Evolutionary conservation across 2,113 vertebrate species (phyloP).

Genomic region (Chroicocephalus ridibundus): DNA sequence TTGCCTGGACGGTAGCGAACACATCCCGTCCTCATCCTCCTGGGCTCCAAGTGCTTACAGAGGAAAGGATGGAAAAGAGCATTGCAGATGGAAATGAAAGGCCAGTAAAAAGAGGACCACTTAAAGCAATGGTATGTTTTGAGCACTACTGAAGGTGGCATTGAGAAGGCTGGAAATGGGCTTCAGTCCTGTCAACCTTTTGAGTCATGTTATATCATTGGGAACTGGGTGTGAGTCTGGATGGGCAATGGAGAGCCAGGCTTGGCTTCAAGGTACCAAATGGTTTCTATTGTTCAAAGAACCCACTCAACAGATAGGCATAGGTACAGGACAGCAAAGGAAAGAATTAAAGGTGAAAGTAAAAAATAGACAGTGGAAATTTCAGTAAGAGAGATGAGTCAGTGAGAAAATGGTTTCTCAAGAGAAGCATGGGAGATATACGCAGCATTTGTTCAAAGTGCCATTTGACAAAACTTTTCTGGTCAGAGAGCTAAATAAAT

Average conservation of each 20-base stretch:
- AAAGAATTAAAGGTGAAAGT: background rate
- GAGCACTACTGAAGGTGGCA: background rate
- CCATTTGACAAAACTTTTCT: background rate
- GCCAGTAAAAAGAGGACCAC: background rate
- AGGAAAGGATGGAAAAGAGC: background rate
- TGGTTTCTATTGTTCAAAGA: background rate
- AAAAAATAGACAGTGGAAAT: background rate
- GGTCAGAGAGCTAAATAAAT: background rate
- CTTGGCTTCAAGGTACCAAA: background rate
- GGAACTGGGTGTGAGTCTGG: background rate
- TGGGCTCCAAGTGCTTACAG: background rate
- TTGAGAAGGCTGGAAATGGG: background rate
- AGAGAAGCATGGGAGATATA: background rate
- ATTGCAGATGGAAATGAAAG: background rate
- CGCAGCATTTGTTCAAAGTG: background rate
- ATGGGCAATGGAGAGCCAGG: background rate
- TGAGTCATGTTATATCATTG: background rate
- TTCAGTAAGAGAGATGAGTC: background rate
- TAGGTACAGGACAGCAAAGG: background rate
- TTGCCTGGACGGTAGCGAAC: background rate
- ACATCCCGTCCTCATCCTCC: background rate
- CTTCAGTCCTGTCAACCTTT: background rate
- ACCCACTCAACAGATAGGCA: background rate
- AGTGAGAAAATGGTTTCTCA: background rate
- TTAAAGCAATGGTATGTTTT: background rate